Evolutionary conservation across 2,797 vertebrate genomes (phyloP).

Genomic region (Mormyrus proboscirostris): DNA sequence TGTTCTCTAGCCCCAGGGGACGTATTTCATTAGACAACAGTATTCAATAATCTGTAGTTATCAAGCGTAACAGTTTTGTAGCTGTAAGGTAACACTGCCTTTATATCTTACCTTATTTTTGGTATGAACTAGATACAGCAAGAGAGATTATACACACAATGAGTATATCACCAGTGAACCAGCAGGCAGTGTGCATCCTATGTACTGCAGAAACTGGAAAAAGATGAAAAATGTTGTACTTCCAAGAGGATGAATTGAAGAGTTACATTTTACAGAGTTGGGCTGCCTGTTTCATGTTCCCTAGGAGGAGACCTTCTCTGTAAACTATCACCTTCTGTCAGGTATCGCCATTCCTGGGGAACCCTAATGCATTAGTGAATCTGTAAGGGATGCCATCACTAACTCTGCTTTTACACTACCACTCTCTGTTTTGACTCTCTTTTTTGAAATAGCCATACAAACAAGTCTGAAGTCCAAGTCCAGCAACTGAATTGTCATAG

Average conservation of each 20-base stretch:
- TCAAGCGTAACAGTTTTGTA: neutral
- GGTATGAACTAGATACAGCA: neutral
- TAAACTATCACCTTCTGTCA: neutral
- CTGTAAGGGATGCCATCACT: neutral
- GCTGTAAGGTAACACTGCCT: neutral
- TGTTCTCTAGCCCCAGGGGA: neutral
- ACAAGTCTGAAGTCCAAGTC: neutral
- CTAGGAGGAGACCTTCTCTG: neutral
- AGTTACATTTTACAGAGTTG: neutral
- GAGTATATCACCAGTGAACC: neutral
- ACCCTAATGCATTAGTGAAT: neutral
- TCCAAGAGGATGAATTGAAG: neutral
- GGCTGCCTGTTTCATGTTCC: neutral
- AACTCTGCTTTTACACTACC: neutral
- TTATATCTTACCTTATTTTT: neutral
- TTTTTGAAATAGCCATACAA: neutral
- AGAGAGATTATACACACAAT: neutral
- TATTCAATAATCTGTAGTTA: constrained; percentile 1
- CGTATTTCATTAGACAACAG: neutral
- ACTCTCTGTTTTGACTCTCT: neutral
- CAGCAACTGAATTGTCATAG: neutral
- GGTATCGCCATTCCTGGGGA: neutral
- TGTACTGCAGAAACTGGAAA: neutral
- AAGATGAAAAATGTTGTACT: neutral
- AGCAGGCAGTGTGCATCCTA: neutral